phyloP scores from a whole-genome alignment of 2,797 vertebrate genomes.

The Pangasius macronema region DNA sequence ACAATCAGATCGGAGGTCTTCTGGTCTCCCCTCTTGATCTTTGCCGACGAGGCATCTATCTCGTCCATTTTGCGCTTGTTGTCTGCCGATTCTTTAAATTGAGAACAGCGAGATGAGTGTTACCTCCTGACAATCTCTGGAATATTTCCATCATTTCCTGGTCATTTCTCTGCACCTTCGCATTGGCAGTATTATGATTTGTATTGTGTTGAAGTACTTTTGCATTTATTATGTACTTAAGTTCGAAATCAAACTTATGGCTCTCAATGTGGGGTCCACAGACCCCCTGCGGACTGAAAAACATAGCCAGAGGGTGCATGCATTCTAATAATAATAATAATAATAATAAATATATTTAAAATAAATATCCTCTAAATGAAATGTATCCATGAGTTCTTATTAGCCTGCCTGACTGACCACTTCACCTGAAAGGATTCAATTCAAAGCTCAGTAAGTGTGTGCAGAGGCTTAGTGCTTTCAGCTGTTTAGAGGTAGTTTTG shows the following conservation, averaged over 20 bases:
- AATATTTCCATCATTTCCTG: background rate
- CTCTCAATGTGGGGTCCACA: background rate
- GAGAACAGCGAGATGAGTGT: background rate
- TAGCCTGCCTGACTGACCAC: background rate
- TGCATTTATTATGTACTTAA: background rate
- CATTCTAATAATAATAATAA: too few species aligned
- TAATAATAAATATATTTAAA: too few species aligned
- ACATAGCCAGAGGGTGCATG: background rate
- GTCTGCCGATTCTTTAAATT: conserved; percentile 70
- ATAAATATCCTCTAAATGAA: background rate
- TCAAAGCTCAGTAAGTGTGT: background rate
- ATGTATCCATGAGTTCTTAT: background rate
- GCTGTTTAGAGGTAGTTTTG: background rate
- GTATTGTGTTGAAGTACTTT: background rate
- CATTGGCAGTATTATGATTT: background rate
- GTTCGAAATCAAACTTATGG: background rate
- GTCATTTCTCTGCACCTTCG: background rate
- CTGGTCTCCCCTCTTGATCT: conserved; percentile 96
- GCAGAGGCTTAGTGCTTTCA: background rate
- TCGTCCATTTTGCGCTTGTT: conserved; percentile 99
- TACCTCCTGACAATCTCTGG: background rate
- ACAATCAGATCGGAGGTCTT: conserved; percentile 98
- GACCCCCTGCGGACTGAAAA: background rate
- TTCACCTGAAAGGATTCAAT: background rate
- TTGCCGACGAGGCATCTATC: conserved; percentile 93